Conservation (phyloP, 1,140 invertebrate species). For the Euura saliciscinereae region DNA sequence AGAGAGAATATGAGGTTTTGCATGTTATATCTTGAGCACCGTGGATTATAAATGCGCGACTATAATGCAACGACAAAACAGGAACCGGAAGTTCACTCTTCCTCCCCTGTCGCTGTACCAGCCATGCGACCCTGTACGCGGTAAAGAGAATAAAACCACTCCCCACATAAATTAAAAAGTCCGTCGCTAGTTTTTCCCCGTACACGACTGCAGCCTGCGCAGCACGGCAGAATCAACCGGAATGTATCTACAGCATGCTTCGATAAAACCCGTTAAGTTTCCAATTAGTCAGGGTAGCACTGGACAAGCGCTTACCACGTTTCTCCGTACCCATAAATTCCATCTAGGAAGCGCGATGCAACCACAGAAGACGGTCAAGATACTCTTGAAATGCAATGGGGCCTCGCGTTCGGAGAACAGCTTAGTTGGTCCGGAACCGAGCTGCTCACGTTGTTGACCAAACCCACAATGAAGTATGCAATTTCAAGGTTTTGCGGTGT, state of each 20-base stretch:
- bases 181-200: not conserved
- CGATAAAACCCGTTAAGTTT: not conserved
- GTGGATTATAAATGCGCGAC: constrained; percentile 30
- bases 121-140: constrained; percentile 21
- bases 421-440: too few species aligned
- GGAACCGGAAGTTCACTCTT: constrained; percentile 34
- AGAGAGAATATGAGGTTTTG: constrained; percentile 36
- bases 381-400: too few species aligned
- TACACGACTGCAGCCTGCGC: constrained; percentile 8
- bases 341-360: not conserved
- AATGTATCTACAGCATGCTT: not conserved
- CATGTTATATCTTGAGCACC: constrained; percentile 29
- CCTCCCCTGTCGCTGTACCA: not conserved
- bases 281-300: not conserved
- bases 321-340: too few species aligned
- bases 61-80: constrained; percentile 29
- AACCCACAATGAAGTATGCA: not conserved
- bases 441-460: too few species aligned
- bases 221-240: not conserved
- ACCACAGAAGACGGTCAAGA: not conserved
- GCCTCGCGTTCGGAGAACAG: too few species aligned
- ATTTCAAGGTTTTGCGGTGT: not conserved
- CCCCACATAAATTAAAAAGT: constrained; percentile 31
- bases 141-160: constrained; percentile 31
- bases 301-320: too few species aligned